Percentiles rank a stretch among this genome's conserved stretches.
phyloP scores from a whole-genome alignment of 2,113 vertebrate genomes.

The Dicentrarchus labrax region DNA sequence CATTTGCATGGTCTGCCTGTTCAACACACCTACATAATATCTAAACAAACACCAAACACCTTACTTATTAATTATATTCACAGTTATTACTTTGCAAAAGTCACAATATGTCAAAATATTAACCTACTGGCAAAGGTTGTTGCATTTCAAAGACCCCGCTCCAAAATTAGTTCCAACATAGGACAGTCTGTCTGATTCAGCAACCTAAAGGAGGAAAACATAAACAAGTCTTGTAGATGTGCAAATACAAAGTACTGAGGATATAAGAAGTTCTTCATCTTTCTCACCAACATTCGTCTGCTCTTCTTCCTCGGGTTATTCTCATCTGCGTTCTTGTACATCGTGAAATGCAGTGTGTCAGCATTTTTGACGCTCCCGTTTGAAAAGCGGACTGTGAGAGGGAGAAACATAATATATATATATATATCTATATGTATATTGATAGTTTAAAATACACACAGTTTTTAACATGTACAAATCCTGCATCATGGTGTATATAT shows the following conservation, averaged over 20 bases:
- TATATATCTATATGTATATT: too few relatives aligned
- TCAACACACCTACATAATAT: constrained; percentile 93
- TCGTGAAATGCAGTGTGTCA: constrained; percentile 84
- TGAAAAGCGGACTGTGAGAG: constrained; percentile 89
- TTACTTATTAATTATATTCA: background rate
- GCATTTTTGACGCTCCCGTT: constrained; percentile 87
- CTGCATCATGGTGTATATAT: too few relatives aligned
- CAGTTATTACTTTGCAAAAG: background rate
- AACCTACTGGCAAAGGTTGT: constrained; percentile 91
- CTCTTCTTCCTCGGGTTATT: constrained; percentile 87
- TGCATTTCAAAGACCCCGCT: constrained; percentile 82
- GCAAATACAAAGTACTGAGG: background rate
- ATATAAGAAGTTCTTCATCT: background rate
- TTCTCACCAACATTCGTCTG: constrained; percentile 88
- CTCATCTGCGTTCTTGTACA: constrained; percentile 84
- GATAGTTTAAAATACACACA: too few relatives aligned
- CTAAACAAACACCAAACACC: constrained; percentile 74
- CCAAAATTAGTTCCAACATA: constrained; percentile 94
- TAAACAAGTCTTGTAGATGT: background rate
- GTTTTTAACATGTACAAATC: too few relatives aligned
- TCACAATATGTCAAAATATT: background rate
- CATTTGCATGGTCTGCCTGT: constrained; percentile 91
- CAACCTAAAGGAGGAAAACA: constrained; percentile 82
- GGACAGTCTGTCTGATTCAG: constrained; percentile 90
- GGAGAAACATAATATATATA: background rate